phyloP scores from a whole-genome alignment of 1,140 invertebrate genomes.

The Medauroidea extradentata region DNA sequence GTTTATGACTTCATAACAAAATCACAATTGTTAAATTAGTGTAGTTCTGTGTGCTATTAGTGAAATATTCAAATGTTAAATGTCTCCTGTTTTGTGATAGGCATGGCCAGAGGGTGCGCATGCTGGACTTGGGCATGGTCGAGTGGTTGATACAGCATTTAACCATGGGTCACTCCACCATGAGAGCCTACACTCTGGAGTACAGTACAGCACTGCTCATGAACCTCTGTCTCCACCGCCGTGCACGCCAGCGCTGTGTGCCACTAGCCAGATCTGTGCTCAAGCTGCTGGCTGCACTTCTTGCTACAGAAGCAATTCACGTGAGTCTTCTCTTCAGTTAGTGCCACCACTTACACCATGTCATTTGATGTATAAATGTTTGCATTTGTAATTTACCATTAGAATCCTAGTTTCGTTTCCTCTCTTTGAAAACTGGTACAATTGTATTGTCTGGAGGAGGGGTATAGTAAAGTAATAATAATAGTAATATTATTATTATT shows the following conservation, averaged over 20 bases:
- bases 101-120: slow-evolving; percentile 52
- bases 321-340: slow-evolving; percentile 31
- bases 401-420: slow-evolving; percentile 33
- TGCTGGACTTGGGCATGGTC: slow-evolving; percentile 58
- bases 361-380: slow-evolving; percentile 18
- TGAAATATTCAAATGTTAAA: too few relatives aligned
- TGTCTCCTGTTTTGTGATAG: too few relatives aligned
- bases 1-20: too few relatives aligned
- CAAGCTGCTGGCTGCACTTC: slow-evolving; percentile 41
- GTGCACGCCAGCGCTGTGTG: slow-evolving; percentile 39
- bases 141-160: slow-evolving; percentile 58
- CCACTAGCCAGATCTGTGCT: slow-evolving; percentile 34
- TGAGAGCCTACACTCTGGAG: slow-evolving; percentile 56
- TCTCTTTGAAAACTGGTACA: too few relatives aligned
- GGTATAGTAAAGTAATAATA: too few relatives aligned
- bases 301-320: slow-evolving; percentile 36
- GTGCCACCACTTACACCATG: not conserved
- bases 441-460: too few relatives aligned
- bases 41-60: too few relatives aligned
- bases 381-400: slow-evolving; percentile 34
- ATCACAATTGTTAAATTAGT: too few relatives aligned
- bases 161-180: slow-evolving; percentile 37
- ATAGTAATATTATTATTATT: too few relatives aligned
- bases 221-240: slow-evolving; percentile 60
- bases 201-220: slow-evolving; percentile 61